Evolutionary conservation across 2,888 invertebrate genomes (phyloP), one percentile per base, ranked within the genome.

Genomic region (Volucella zonaria): DNA sequence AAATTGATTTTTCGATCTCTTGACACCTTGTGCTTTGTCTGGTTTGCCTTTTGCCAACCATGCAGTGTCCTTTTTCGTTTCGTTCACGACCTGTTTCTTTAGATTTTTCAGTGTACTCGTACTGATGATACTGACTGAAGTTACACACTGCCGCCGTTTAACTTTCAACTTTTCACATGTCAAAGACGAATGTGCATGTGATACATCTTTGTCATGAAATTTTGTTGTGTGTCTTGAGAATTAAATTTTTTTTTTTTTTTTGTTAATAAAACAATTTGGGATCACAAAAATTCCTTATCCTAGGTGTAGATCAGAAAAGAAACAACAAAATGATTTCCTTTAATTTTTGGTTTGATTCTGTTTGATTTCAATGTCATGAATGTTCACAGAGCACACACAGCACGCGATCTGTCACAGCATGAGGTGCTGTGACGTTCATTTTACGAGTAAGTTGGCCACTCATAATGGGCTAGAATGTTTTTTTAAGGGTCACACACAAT

Each of bases 1-100:
- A 23, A 80, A 83, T 83, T 83, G 83, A 83, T 83, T 83, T 83
- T 83, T 67, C 83, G 74, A 79, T 83, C 71, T 61, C 38, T 78
- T 56, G 47, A 68, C 73, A 77, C 52, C 47, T 58, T 51, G 14
- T 59, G 15, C 58, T 52, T 58, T 38, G 62, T 56, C 52, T 66
- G 47, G 47, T 47, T 61, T 31, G 61, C 61, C 62, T 52, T 31
- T 66, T 58, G 49, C 54, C 54, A 62, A 62, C 49, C 73, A 73
- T 61, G 38, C 43, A 15, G 58, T 58, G 71, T 61, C 73, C 64
- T 70, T 81, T 71, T 64, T 81, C 40, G 49, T 15, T 54, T 10
- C 73, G 64, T 73, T 52, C 68, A 70, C 54, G 73, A 74, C 54
- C 43, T 51, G 68, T 74, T 56, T 64, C 56, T 75, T 54, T 77